Base-by-base conservation (phyloP, 2,113 vertebrate species). In the Malurus elegans region DNA sequence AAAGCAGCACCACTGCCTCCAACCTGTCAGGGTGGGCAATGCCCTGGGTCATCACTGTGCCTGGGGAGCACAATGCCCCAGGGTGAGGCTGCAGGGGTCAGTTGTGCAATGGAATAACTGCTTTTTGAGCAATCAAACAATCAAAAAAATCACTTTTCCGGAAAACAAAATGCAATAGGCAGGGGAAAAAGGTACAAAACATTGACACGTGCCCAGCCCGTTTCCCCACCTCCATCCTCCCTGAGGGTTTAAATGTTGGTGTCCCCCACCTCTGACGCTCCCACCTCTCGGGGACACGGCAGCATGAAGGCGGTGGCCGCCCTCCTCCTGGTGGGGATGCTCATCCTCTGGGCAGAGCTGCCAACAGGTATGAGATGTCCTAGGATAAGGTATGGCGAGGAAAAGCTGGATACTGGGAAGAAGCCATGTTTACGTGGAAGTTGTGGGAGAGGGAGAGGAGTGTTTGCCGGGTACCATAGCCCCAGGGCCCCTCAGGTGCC, bases 261-360 rank as follows among this genome's bases (percentile, higher is more conserved):
- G 2, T 18, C 11, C 45, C 36, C 8, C 50, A 66, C 14, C 10
- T 54, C 14, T 0, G 8, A 24, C 7, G 0, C 66, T 48, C 4
- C 0, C 78, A n/a, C 31, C 28, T 48, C 81, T 25, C 28, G 1
- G 53, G 18, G 36, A 82, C 62, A 21, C 54, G 0, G 74, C 93
- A 95, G 36, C 62, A 97, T 97, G 96, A 96, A 92, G 87, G 0
- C 81, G 0, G 62, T 47, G 66, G 38, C 78, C 0, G 38, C 92
- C 4, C 51, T 97, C 3, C 62, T 95, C 50, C 85, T 95, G 29
- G 66, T 60, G 74, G 93, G 93, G 79, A 85, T 96, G 93, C 94
- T 97, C 74, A 16, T 95, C 47, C 42, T 96, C 81, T 95, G 92
- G 94, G 61, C 87, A 10, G 94, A 95, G 3, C 85, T 94, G 84